These are phyloP conservation scores for Ctenicera cuprea DNA, from an alignment of 2,888 invertebrate species.

Conservation along the genomic window DNA sequence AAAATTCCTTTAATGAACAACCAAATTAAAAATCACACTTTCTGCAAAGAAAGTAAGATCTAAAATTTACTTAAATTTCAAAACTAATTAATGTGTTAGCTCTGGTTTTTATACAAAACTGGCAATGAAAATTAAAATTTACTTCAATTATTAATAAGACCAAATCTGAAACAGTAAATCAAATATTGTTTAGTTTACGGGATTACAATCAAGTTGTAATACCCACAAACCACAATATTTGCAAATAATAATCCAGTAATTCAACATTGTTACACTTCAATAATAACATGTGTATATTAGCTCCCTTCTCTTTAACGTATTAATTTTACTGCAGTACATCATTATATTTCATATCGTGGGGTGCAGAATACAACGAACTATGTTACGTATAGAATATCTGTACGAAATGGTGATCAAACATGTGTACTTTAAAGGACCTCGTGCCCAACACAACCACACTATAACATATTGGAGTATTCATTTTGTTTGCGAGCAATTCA, in stretches of 20 bases:
- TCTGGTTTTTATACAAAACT: no score
- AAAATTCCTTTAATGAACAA: no score
- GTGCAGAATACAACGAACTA: neutral
- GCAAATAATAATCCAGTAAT: slow-evolving; percentile 24
- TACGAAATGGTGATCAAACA: slow-evolving; percentile 29
- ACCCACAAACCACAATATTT: slow-evolving; percentile 17
- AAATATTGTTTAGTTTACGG: slow-evolving; percentile 4
- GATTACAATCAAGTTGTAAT: neutral
- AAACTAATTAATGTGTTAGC: no score
- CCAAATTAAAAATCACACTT: no score
- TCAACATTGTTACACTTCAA: slow-evolving; percentile 17
- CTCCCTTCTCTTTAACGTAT: neutral
- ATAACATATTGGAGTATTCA: slow-evolving; percentile 52
- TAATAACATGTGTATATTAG: slow-evolving; percentile 27
- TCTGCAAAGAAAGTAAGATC: no score
- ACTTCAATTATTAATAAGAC: no score
- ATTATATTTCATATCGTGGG: neutral
- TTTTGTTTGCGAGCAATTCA: slow-evolving; percentile 50
- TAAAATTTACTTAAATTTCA: no score
- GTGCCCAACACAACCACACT: slow-evolving; percentile 45
- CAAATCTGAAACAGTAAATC: neutral
- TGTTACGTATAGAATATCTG: slow-evolving; percentile 13
- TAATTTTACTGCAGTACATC: slow-evolving; percentile 4
- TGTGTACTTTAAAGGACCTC: slow-evolving; percentile 45
- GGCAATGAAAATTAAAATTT: no score